Base-by-base conservation (phyloP, 1,140 invertebrate species). In the Adelges cooleyi region DNA sequence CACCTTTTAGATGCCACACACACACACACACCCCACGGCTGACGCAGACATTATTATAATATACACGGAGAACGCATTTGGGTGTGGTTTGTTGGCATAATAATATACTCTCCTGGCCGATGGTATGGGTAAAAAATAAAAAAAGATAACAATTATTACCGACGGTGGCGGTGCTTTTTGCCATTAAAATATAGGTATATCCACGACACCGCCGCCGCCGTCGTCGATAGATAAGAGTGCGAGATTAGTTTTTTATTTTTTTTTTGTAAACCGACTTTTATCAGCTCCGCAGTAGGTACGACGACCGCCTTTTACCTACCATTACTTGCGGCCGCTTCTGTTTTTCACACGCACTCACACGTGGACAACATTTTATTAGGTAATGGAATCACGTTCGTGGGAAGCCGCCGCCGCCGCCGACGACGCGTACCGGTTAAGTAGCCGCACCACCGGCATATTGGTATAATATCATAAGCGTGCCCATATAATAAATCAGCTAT, bases 311-410 rank as follows among this genome's bases (percentile, higher is more conserved):
- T n/a, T n/a, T n/a, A n/a, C n/a, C n/a, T 11, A 11, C 29, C 29
- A 6, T 33, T 33, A 33, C 29, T n/a, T 33, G 29, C 29, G 29
- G 11, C 29, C 54, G 40, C 54, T 59, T 59, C 40, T 59, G 54
- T 59, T 59, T 59, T 59, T 27, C 54, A 46, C 42, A 11, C 54
- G 40, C 38, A 25, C 40, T n/a, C 27, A 25, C 23, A 3, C 40
- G 15, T n/a, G 15, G 40, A 59, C 54, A n/a, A 59, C 54, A 59
- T 44, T 59, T 59, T 59, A 40, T 59, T n/a, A n/a, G n/a, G n/a
- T 59, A 59, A 59, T 59, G 54, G 54, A 59, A 59, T 59, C 54
- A 59, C 54, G 54, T n/a, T n/a, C n/a, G n/a, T 59, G 46, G 54
- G 54, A 56, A 56, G 53, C 53, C 53, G 22, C 53, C 29, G 53